A percentile compares a stretch with the other conserved stretches of the same genome.
phyloP scores from a whole-genome alignment of 2,797 vertebrate genomes.

The Sciurus carolinensis region DNA sequence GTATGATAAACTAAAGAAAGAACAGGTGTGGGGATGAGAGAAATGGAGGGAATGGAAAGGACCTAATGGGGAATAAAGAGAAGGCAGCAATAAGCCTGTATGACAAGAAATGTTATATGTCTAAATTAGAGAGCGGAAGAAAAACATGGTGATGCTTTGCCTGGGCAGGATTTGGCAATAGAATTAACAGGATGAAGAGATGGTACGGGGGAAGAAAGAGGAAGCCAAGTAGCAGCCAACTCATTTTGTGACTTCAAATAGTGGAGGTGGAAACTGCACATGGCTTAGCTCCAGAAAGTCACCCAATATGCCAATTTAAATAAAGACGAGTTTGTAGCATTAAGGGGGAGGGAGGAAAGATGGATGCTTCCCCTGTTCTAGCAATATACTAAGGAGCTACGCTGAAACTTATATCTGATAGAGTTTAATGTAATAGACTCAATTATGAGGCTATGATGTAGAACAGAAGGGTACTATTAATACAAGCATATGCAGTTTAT shows the following conservation, averaged over 20 bases:
- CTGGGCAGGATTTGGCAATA: not conserved
- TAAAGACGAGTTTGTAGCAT: constrained; percentile 28
- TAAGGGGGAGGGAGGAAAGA: not conserved
- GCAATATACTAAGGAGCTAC: not conserved
- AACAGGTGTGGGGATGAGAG: not conserved
- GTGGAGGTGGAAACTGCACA: constrained; percentile 33
- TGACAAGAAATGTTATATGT: not conserved
- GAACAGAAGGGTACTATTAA: constrained; percentile 62
- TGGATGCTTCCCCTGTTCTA: not conserved
- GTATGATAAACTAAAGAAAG: not conserved
- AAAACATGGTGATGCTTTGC: not conserved
- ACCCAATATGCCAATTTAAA: not conserved
- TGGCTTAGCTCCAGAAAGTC: constrained; percentile 37
- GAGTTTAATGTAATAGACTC: constrained; percentile 50
- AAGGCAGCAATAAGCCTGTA: not conserved
- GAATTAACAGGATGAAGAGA: constrained; percentile 12
- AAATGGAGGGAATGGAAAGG: not conserved
- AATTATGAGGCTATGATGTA: constrained; percentile 22
- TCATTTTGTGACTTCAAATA: constrained; percentile 60
- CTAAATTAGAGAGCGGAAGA: not conserved
- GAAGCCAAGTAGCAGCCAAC: constrained; percentile 25
- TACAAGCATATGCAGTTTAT: constrained; percentile 76
- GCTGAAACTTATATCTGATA: constrained; percentile 2
- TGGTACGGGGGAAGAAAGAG: not conserved
- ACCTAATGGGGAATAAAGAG: not conserved